Base-by-base conservation (phyloP, 1,140 invertebrate species). In the Lineus longissimus region DNA sequence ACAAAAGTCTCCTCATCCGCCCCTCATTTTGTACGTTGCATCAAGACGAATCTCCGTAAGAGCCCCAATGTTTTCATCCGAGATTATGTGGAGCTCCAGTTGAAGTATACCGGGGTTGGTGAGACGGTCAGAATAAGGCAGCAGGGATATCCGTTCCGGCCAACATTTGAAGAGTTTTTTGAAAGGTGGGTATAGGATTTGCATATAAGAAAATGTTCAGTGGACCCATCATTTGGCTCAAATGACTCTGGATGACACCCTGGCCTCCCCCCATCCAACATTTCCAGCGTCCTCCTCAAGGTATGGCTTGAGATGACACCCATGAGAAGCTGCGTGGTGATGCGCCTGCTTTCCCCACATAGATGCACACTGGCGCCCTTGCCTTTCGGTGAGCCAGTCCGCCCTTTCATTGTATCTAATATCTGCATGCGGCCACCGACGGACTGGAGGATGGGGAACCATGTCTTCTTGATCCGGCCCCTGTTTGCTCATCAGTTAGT, bases 11-110 rank as follows among this genome's bases (percentile, higher is more conserved):
- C 71, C 25, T 59, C 55, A 0, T 59, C 68, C 0, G 55, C 68
- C 11, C 74, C 76, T 31, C 77, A 78, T 36, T 78, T 79, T 47
- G 67, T 79, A 1, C 65, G 75, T 29, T 79, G 77, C 66, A 70
- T 79, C 54, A 76, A 74, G 61, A 74, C 77, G 1, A 79, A 78
- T 62, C 66, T 64, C 1, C 55, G 47, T 1, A 70, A 71, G 55
- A 33, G 36, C 2, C 55, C 76, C 15, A 47, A 72, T 36, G 57
- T 59, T 2, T 76, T 73, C 61, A 62, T 68, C 22, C 31, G 63
- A 1, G 63, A 75, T 23, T 73, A 75, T 55, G 68, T 77, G 0
- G 81, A 96, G 22, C 91, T 97, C 65, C 97, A 99, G 78, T 83
- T 99, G 2, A 84, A 66, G 22, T 81, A 81, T 67, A 78, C 77